Percentiles rank a stretch among this genome's conserved stretches.
These are phyloP conservation scores for Chiroxiphia lanceolata DNA, from an alignment of 2,797 vertebrate species.

Conservation along the genomic window DNA sequence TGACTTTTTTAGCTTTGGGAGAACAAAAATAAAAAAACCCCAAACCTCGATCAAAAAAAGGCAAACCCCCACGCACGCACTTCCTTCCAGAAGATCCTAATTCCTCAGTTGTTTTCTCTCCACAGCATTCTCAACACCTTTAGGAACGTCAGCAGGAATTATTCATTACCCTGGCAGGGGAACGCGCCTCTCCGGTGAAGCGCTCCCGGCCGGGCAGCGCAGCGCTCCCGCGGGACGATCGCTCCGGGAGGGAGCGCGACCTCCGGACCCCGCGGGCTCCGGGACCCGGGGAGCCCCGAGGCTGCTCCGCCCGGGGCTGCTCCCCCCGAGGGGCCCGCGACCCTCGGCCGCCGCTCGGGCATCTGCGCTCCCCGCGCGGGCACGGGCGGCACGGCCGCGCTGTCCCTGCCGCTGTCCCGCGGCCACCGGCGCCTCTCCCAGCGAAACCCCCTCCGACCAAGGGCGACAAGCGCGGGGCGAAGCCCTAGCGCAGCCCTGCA, in stretches of 20 bases:
- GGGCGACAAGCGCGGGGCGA: not conserved
- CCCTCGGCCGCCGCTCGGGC: not conserved
- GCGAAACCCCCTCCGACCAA: not conserved
- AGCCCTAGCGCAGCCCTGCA: not conserved
- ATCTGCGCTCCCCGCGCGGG: not conserved
- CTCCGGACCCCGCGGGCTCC: fast-evolving
- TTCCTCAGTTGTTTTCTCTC: not conserved
- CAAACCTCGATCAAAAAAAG: not conserved
- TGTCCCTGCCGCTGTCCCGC: not conserved
- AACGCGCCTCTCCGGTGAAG: fast-evolving
- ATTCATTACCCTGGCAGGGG: fast-evolving
- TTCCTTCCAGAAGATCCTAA: not conserved
- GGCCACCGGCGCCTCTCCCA: too few species aligned
- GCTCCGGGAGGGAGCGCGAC: not conserved
- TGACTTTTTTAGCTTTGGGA: not conserved
- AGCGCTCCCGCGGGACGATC: not conserved
- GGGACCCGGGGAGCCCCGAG: too few species aligned
- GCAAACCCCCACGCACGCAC: not conserved
- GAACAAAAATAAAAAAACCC: not conserved
- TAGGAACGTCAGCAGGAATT: fast-evolving
- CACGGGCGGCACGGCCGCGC: not conserved
- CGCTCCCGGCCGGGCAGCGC: not conserved
- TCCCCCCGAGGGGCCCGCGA: not conserved
- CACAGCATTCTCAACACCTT: not conserved
- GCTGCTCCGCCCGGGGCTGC: not conserved